phyloP scores from a whole-genome alignment of 1,140 invertebrate species.

The Drosophila kanapiae region DNA sequence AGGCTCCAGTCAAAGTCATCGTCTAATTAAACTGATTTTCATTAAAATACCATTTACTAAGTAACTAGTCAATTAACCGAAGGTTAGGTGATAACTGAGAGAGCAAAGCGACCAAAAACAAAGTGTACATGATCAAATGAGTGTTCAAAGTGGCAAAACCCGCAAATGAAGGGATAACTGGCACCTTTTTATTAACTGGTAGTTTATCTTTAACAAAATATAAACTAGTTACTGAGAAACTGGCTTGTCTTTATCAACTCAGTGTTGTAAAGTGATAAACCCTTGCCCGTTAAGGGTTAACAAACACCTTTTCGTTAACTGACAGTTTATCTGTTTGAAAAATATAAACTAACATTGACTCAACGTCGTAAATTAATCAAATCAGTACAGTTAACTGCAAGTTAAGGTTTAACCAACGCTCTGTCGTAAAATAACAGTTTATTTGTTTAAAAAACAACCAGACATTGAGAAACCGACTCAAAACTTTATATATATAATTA shows the following conservation, averaged over 20 bases:
- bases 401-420: too few relatives aligned
- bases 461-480: background rate
- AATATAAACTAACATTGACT: background rate
- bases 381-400: too few relatives aligned
- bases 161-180: background rate
- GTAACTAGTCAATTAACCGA: background rate
- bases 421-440: too few relatives aligned
- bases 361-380: too few relatives aligned
- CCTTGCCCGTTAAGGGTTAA: background rate
- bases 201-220: background rate
- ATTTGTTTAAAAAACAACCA: background rate
- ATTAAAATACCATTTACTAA: background rate
- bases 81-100: background rate
- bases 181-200: background rate
- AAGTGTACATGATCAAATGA: background rate
- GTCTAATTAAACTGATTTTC: background rate
- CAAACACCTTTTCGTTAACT: background rate
- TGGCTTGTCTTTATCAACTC: background rate
- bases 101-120: background rate
- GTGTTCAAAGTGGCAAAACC: background rate
- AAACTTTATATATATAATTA: too few relatives aligned
- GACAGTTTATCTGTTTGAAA: background rate
- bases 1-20: background rate
- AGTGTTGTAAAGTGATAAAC: background rate
- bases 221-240: background rate